phyloP scores from a whole-genome alignment of 2,113 vertebrate species.

The Oryzias javanicus region DNA sequence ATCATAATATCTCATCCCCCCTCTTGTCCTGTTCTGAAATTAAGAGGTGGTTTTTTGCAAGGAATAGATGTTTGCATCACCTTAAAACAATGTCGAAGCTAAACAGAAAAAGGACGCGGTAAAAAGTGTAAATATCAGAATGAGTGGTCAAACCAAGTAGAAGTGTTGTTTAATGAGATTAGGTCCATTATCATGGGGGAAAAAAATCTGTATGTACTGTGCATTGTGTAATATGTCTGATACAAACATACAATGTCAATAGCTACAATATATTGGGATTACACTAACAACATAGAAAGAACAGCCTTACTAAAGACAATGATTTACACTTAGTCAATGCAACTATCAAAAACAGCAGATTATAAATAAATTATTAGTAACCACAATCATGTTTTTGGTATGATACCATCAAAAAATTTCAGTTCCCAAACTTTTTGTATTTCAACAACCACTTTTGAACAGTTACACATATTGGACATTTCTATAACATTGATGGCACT shows the following conservation, averaged over 20 bases:
- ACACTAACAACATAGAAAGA: slow-evolving; percentile 77
- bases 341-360: slow-evolving; percentile 76
- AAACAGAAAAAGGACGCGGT: slow-evolving; percentile 38
- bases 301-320: slow-evolving; percentile 79
- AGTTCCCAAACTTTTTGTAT: slow-evolving; percentile 64
- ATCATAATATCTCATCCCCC: background rate
- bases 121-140: slow-evolving; percentile 41
- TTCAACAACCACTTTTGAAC: slow-evolving; percentile 74
- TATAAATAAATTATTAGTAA: slow-evolving; percentile 75
- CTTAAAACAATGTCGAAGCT: slow-evolving; percentile 25
- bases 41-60: too few species aligned
- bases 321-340: slow-evolving; percentile 74
- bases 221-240: slow-evolving; percentile 60
- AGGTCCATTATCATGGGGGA: slow-evolving; percentile 70
- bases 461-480: slow-evolving; percentile 70
- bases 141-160: slow-evolving; percentile 58
- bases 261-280: slow-evolving; percentile 77
- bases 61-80: background rate
- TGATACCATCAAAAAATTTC: slow-evolving; percentile 64
- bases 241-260: slow-evolving; percentile 75
- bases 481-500: slow-evolving; percentile 70
- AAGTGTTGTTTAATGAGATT: slow-evolving; percentile 72
- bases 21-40: too few species aligned
- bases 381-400: slow-evolving; percentile 72
- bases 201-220: slow-evolving; percentile 59